These are phyloP conservation scores for Yponomeuta malinellus DNA, from an alignment of 2,888 invertebrate genomes.

Conservation along the genomic window DNA sequence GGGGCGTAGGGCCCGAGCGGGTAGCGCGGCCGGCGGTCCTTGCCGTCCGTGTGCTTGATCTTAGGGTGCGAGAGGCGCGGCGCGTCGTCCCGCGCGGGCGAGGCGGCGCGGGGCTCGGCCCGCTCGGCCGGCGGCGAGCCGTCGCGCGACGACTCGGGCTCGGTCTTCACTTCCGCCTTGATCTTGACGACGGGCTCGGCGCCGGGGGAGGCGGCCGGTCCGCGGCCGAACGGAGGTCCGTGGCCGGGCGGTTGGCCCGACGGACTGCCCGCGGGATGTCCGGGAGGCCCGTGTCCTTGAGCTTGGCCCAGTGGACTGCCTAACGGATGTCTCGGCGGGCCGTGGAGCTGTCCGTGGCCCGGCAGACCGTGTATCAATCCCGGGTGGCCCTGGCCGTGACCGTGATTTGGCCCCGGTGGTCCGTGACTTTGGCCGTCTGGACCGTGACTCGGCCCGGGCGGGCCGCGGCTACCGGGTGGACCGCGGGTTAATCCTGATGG, in stretches of 20 bases:
- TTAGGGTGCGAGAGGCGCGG: conserved; percentile 54
- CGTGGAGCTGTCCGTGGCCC: conserved; percentile 20
- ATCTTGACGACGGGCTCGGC: conserved; percentile 35
- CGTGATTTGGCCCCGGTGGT: conserved; percentile 15
- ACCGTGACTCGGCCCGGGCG: not conserved
- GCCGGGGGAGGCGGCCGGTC: conserved; percentile 15
- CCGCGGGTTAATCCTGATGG: conserved; percentile 21
- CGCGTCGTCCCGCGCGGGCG: conserved; percentile 35
- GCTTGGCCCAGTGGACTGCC: not conserved
- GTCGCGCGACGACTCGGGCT: conserved; percentile 41
- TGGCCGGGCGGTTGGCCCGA: conserved; percentile 16
- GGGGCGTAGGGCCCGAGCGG: conserved; percentile 70
- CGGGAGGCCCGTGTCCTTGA: conserved; percentile 18
- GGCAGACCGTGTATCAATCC: conserved; percentile 18
- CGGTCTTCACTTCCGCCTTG: conserved; percentile 67
- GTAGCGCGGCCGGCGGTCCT: conserved; percentile 55
- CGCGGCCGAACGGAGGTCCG: not conserved
- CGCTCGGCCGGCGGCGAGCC: conserved; percentile 43
- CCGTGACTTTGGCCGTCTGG: conserved; percentile 12
- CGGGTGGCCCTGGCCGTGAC: conserved; percentile 16
- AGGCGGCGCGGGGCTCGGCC: conserved; percentile 40
- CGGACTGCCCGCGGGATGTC: conserved; percentile 18
- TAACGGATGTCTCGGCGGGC: conserved; percentile 18
- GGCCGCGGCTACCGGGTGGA: conserved; percentile 13
- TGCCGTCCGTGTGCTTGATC: conserved; percentile 65